These are phyloP conservation scores for Drosophila repletoides DNA, from an alignment of 1,140 invertebrate genomes.

Conservation along the genomic window DNA sequence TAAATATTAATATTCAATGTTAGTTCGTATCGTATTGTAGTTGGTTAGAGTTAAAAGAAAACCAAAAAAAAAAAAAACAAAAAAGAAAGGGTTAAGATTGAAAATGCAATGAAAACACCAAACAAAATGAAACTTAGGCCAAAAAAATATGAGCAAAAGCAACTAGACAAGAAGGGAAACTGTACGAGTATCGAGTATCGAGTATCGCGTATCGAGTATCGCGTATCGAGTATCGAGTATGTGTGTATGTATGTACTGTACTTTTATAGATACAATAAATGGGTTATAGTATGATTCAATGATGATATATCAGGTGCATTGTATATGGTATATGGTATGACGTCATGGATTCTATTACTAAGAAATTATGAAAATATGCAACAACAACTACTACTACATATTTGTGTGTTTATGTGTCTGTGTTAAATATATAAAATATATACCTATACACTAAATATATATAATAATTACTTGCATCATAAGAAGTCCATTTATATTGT, in stretches of 20 bases:
- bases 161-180: conserved; percentile 36
- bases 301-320: too few species aligned
- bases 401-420: conserved; percentile 20
- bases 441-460: background rate
- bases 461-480: conserved; percentile 2
- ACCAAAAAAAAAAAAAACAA: background rate
- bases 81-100: conserved; percentile 56
- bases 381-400: conserved; percentile 10
- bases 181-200: too few species aligned
- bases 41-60: conserved; percentile 30
- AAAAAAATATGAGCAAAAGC: conserved; percentile 35
- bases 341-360: too few species aligned
- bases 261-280: conserved; percentile 16
- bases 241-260: too few species aligned
- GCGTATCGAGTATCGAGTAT: too few species aligned
- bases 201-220: too few species aligned
- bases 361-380: background rate
- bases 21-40: conserved; percentile 36
- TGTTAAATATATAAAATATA: conserved; percentile 16
- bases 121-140: conserved; percentile 42
- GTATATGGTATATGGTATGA: too few species aligned
- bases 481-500: background rate
- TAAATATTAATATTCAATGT: conserved; percentile 21
- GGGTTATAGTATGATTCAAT: background rate
- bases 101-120: conserved; percentile 71